Evolutionary conservation across 2,888 invertebrate genomes (phyloP), one percentile per base, ranked within the genome.

Genomic region (Lacanobia oleracea): DNA sequence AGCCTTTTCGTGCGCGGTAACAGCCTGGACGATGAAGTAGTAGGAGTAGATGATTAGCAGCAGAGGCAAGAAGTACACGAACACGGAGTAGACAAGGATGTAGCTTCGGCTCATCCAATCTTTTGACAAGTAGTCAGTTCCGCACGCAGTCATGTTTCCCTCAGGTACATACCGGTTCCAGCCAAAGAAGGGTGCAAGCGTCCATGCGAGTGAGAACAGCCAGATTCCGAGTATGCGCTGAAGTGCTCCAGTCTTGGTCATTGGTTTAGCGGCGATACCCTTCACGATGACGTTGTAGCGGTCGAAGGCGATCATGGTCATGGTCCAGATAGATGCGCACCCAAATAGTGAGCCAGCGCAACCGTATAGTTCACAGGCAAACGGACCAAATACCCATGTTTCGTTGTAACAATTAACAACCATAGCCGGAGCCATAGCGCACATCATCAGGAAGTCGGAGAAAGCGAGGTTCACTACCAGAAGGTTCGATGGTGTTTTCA

Each of bases 271-370:
- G 64, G 98, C 97, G 86, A 99, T 96, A 86, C 98, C 98, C 93
- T 98, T 98, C 53, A 99, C 99, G 90, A 99, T 99, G 74, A 99
- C 99, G 91, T 98, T 98, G 97, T 99, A 99, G 86, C 99, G 97
- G 93, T 99, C 99, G 88, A 98, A 97, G 68, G 99, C 98, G 86
- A 99, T 99, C 97, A 98, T 97, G 14, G 98, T 98, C 98, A 99
- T 98, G 43, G 98, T 98, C 98, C 98, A 99, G 88, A 99, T 99
- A 75, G 99, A 99, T 87, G 97, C 97, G 91, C 98, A 98, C 76
- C 99, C 99, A 90, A 98, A 98, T 73, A 99, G 96, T 54, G 99
- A 99, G 48, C 99, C 99, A 66, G 97, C 96, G 94, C 98, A 97
- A 56, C 97, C 99, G 92, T 99, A 99, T 4, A 99, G 88, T 92